Conservation (phyloP, 2,888 invertebrate species). For the Epinotia nisella region DNA sequence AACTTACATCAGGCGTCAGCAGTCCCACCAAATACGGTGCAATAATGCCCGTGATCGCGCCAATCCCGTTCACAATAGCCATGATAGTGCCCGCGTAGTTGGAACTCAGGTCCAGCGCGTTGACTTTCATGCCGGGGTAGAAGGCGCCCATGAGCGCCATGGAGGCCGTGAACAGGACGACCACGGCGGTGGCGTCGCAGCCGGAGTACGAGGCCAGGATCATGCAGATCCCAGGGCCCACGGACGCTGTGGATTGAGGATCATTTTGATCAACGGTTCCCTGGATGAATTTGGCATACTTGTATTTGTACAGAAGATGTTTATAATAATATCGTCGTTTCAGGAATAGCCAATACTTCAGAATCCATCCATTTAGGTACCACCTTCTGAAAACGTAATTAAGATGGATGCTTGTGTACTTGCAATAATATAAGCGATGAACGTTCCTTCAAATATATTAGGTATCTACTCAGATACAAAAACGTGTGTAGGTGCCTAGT, state of each 20-base stretch:
- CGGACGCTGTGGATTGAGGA: conserved; percentile 79
- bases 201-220: conserved; percentile 88
- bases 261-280: not conserved
- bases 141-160: conserved; percentile 89
- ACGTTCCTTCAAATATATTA: too few relatives aligned
- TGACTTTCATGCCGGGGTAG: conserved; percentile 89
- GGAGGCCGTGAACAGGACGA: conserved; percentile 86
- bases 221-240: conserved; percentile 88
- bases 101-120: conserved; percentile 87
- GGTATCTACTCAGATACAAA: too few relatives aligned
- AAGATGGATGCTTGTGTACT: not conserved
- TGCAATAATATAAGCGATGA: not conserved
- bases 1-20: conserved; percentile 87
- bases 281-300: not conserved
- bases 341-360: not conserved
- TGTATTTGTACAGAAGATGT: too few relatives aligned
- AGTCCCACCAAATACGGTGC: conserved; percentile 88
- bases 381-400: not conserved
- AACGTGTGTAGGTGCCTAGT: too few relatives aligned
- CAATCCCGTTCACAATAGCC: conserved; percentile 89
- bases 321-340: too few relatives aligned
- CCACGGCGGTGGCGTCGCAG: conserved; percentile 85
- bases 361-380: not conserved
- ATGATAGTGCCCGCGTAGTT: conserved; percentile 88
- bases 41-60: conserved; percentile 88